Evolutionary conservation across 2,113 vertebrate genomes (phyloP), one percentile per base, ranked within the genome.

Genomic region (Glareola pratincola): DNA sequence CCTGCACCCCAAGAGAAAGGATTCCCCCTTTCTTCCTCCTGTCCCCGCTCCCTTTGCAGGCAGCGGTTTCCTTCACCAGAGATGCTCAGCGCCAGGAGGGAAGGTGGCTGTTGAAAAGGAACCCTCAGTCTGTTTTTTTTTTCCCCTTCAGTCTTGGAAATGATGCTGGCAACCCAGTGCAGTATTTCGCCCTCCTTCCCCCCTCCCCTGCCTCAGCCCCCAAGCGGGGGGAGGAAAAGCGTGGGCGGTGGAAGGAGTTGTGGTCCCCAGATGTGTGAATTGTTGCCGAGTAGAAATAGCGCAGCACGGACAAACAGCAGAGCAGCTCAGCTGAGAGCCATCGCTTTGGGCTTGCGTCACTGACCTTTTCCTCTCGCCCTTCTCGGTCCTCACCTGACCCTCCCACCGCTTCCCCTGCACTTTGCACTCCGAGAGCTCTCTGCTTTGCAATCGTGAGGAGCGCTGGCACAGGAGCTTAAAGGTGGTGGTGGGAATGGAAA

Each of bases 181-280:
- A 63, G 74, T 14, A 34, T 18, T 64, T 88, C 29, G n/a, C 36
- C 36, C 62, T 91, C 56, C 82, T 84, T 73, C 50, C n/a, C 47
- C 77, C 85, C 60, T 90, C 85, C 81, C 57, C 71, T 92, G 51
- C 69, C 81, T 83, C 75, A 84, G 64, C 64, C 82, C 85, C 90
- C 4, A 2, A 59, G 54, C 72, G 34, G 75, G 82, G 64, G 88
- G 82, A 89, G 80, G 92, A 91, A 50, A 34, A 91, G 78, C 6
- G 80, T 96, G 82, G 94, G 96, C 1, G 59, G 93, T 97, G 85
- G 95, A 96, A 96, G 95, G 92, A 91, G 69, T 10, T 98, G 97
- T 97, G 96, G 95, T 94, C 94, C 87, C 71, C 96, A 96, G 95
- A 96, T 92, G 96, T 98, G 96, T 81, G 96, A 98, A 92, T 37